Evolutionary conservation across 2,797 vertebrate genomes (phyloP).

Genomic region (Fistularia tabacaria): DNA sequence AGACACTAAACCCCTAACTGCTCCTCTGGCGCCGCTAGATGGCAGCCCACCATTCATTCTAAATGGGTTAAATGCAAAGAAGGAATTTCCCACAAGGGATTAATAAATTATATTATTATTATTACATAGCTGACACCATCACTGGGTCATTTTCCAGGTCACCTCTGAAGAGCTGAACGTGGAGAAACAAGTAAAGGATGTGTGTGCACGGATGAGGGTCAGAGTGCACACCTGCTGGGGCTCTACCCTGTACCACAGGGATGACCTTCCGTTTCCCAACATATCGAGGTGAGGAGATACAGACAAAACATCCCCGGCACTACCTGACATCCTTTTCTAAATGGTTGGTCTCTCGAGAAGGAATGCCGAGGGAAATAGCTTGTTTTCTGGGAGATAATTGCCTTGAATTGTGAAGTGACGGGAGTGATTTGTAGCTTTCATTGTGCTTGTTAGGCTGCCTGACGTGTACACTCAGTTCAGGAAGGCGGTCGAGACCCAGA

Average conservation of each 20-base stretch:
- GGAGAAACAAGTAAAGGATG: constrained; percentile 70
- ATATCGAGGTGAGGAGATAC: constrained; percentile 66
- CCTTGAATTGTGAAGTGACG: background rate
- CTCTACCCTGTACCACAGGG: constrained; percentile 78
- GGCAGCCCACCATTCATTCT: too few species aligned
- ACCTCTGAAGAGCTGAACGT: constrained; percentile 78
- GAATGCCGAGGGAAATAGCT: too few species aligned
- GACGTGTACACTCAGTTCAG: constrained; percentile 84
- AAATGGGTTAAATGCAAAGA: too few species aligned
- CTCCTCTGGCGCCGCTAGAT: too few species aligned
- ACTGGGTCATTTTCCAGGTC: constrained; percentile 57
- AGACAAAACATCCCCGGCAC: background rate
- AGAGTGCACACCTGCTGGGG: constrained; percentile 80
- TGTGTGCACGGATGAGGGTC: constrained; percentile 74
- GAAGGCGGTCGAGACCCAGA: constrained; percentile 72
- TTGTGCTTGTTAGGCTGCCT: constrained; percentile 69
- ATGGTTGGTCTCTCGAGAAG: background rate
- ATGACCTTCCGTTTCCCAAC: constrained; percentile 78
- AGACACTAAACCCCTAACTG: too few species aligned
- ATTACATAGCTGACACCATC: background rate
- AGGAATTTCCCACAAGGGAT: too few species aligned
- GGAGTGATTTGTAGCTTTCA: constrained; percentile 3
- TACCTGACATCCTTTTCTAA: background rate
- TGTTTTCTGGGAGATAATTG: too few species aligned
- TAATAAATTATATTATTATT: too few species aligned